Base-by-base conservation (phyloP, 2,888 invertebrate species). In the Petrolisthes manimaculis region DNA sequence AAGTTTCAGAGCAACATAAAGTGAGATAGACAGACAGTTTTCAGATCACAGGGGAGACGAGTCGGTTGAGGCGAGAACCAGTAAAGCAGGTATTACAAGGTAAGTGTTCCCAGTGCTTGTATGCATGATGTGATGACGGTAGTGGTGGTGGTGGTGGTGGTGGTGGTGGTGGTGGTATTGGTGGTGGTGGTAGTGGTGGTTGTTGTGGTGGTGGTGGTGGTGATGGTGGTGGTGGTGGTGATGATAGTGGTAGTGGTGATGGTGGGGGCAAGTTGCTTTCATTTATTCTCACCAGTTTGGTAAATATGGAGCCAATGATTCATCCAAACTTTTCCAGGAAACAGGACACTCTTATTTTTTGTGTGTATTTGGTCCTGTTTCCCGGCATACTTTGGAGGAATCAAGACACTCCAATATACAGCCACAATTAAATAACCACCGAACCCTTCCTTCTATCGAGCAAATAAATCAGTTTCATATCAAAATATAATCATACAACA, bases 121-220 rank as follows among this genome's bases (percentile, higher is more conserved):
- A 69, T 18, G n/a, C n/a, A 2, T 37, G 37, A 5, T 37, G 67
- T 67, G 54, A 54, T 53, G 54, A 54, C 21, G 18, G 53, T 78
- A 53, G 18, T 78, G 78, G 78, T 78, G 53, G 78, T 78, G 75
- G 75, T 77, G 67, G 67, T 67, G 67, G 67, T 67, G 67, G 67
- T 71, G 71, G 37, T 2, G 75, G 9, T 71, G 71, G 37, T 2
- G 75, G 9, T n/a, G n/a, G n/a, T n/a, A n/a, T n/a, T n/a, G n/a
- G 67, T 67, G 54, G 53, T 53, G 54, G 53, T 18, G 18, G 53
- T 78, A 53, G 18, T 78, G 78, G 78, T 78, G 53, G 78, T 78
- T n/a, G n/a, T n/a, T n/a, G n/a, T n/a, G 75, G 75, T 77, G 67
- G 67, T 67, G 67, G 67, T 67, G 67, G 67, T 61, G 67, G 67